These are phyloP conservation scores for Prionace glauca DNA, from an alignment of 2,797 vertebrate genomes.

Conservation along the genomic window DNA sequence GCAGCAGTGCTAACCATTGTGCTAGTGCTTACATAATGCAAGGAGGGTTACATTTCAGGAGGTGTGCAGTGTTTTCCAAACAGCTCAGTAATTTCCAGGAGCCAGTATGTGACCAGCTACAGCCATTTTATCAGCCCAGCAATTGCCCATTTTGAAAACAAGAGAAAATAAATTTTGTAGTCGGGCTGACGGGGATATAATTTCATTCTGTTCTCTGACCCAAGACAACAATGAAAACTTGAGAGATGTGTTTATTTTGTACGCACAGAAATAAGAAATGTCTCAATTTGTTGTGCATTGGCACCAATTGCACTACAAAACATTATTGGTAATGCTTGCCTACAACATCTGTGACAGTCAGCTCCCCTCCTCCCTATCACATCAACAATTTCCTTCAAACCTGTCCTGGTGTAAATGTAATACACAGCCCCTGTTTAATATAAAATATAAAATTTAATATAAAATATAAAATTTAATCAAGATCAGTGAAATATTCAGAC, in stretches of 20 bases:
- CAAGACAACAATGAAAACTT: neutral
- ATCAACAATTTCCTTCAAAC: neutral
- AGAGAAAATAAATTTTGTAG: no score
- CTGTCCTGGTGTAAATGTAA: neutral
- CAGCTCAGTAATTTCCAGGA: no score
- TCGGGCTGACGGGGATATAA: no score
- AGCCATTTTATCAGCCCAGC: no score
- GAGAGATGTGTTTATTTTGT: neutral
- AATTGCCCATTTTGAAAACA: no score
- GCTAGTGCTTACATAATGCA: no score
- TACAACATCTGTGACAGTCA: neutral
- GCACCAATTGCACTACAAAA: neutral
- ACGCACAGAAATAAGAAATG: neutral
- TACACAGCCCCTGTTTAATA: neutral
- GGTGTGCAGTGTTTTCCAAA: no score
- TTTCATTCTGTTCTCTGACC: no score
- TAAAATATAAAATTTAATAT: neutral
- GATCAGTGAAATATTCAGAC: neutral
- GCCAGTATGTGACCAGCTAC: no score
- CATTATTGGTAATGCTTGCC: neutral
- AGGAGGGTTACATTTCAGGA: no score
- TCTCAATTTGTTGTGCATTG: neutral
- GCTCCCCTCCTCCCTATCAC: neutral
- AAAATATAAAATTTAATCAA: neutral
- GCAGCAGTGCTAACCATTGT: no score